Percentiles rank a stretch among this genome's conserved stretches.
These are phyloP conservation scores for Lordiphosa fenestrarum DNA, from an alignment of 2,888 invertebrate genomes.

Conservation along the genomic window DNA sequence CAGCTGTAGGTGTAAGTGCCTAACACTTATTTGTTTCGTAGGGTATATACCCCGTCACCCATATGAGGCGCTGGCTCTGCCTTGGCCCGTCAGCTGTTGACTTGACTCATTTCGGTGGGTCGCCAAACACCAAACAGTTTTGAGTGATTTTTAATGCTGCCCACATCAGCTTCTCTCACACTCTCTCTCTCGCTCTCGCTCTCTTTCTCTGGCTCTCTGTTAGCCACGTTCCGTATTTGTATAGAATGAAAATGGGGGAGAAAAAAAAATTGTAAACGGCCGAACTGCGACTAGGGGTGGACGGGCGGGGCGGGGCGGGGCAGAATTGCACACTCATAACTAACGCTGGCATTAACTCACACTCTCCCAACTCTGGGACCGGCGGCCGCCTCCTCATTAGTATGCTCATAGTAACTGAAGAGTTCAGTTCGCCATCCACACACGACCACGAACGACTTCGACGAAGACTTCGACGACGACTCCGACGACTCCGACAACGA, in stretches of 20 bases:
- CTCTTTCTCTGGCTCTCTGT: background rate
- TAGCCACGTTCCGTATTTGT: background rate
- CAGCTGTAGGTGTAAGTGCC: too few relatives aligned
- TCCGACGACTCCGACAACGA: too few relatives aligned
- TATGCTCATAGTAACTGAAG: constrained; percentile 66
- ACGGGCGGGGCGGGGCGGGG: background rate
- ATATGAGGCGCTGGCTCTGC: background rate
- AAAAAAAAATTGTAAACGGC: background rate
- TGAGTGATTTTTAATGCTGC: constrained; percentile 2
- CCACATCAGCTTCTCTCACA: constrained; percentile 1
- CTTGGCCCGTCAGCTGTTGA: constrained; percentile 10
- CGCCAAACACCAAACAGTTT: background rate
- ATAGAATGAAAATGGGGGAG: background rate
- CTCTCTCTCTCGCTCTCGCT: background rate
- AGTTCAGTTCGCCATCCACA: constrained; percentile 49
- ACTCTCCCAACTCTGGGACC: constrained; percentile 3
- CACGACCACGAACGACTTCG: constrained; percentile 2
- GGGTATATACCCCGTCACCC: too few relatives aligned
- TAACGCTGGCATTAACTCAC: constrained; percentile 5
- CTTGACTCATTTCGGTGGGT: constrained; percentile 4
- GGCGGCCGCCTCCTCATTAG: constrained; percentile 58
- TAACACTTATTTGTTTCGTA: too few relatives aligned
- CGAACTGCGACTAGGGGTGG: background rate
- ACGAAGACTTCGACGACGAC: constrained; percentile 6
- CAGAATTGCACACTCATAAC: constrained; percentile 34